Percentiles rank a stretch among this genome's conserved stretches.
These are phyloP conservation scores for Drosophila guanche DNA, from an alignment of 1,140 invertebrate species.

Conservation along the genomic window DNA sequence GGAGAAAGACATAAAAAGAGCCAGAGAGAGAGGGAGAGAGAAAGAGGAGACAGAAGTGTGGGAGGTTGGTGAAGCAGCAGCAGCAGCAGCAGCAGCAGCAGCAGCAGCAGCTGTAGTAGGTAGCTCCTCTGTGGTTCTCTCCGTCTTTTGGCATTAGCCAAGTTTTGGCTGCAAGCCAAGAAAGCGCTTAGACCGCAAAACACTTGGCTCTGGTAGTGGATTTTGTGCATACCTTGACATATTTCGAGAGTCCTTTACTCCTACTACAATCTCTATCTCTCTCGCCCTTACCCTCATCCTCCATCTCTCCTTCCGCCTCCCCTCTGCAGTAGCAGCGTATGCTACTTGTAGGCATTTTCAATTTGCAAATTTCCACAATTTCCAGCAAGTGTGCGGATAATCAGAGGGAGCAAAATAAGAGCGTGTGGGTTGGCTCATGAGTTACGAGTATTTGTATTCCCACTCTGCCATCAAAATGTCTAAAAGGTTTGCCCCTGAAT, in stretches of 20 bases:
- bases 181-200: constrained; percentile 68
- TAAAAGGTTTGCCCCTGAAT: constrained; percentile 29
- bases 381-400: constrained; percentile 73
- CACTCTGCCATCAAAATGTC: constrained; percentile 35
- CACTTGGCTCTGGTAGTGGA: constrained; percentile 58
- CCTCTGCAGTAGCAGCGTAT: constrained; percentile 14
- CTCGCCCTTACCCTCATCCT: background rate
- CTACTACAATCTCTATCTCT: constrained; percentile 1
- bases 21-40: constrained; percentile 1
- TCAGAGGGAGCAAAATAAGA: constrained; percentile 41
- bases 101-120: too few relatives aligned
- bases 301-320: too few relatives aligned
- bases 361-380: constrained; percentile 56
- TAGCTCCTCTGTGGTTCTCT: constrained; percentile 34
- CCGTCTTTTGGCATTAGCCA: constrained; percentile 63
- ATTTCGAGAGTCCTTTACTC: constrained; percentile 55
- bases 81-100: too few relatives aligned
- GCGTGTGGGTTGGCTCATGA: constrained; percentile 4
- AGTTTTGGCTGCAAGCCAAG: constrained; percentile 69
- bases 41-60: background rate
- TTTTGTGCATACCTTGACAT: constrained; percentile 71
- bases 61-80: too few relatives aligned
- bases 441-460: constrained; percentile 10
- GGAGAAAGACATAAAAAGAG: background rate
- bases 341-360: constrained; percentile 72